phyloP scores from a whole-genome alignment of 2,888 invertebrate genomes.

The Sminthurides aquaticus region DNA sequence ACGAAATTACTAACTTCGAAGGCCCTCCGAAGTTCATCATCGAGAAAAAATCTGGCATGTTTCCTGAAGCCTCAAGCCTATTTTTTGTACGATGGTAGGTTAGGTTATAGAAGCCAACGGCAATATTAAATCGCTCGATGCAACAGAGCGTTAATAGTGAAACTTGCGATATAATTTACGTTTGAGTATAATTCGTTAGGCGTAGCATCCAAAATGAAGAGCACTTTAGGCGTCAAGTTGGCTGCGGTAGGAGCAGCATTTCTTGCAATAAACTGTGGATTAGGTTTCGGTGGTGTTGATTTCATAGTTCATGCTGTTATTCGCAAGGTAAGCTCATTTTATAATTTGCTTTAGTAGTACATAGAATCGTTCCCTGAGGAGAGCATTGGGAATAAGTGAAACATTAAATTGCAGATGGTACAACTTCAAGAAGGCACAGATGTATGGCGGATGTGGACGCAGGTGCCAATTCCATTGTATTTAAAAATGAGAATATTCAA shows the following conservation, averaged over 20 bases:
- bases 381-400: too few species aligned
- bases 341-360: neutral
- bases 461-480: constrained; percentile 25
- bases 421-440: constrained; percentile 12
- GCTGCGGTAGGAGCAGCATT: neutral
- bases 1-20: too few species aligned
- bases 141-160: too few species aligned
- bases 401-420: constrained; percentile 2
- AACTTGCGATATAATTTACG: too few species aligned
- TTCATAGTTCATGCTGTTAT: neutral
- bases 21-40: too few species aligned
- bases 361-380: too few species aligned
- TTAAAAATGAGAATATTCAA: constrained; percentile 38
- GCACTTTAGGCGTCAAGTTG: neutral
- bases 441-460: constrained; percentile 16
- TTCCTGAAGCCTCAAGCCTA: too few species aligned
- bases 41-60: too few species aligned
- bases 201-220: neutral
- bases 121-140: too few species aligned
- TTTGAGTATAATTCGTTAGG: too few species aligned
- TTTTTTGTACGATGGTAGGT: too few species aligned
- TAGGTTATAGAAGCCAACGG: too few species aligned
- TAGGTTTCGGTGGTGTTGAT: neutral
- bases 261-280: neutral
- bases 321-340: neutral